A percentile compares a stretch with the other conserved stretches of the same genome.
phyloP scores from a whole-genome alignment of 2,113 vertebrate species.

The Xenopus borealis region DNA sequence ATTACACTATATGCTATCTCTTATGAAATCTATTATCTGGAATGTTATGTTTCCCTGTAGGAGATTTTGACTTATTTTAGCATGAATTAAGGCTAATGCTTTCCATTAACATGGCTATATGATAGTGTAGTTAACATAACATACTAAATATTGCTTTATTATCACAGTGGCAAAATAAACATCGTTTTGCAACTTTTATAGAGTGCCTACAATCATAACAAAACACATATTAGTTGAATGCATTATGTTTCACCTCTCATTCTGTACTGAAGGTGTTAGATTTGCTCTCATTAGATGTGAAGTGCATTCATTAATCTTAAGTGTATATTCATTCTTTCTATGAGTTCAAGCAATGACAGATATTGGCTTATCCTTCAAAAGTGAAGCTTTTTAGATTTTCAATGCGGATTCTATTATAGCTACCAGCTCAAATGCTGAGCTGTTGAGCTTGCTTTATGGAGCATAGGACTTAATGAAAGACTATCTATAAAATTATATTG shows the following conservation, averaged over 20 bases:
- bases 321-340: constrained; percentile 19
- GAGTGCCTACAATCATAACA: too few relatives aligned
- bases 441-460: constrained; percentile 38
- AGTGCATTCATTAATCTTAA: constrained; percentile 20
- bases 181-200: too few relatives aligned
- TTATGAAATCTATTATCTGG: too few relatives aligned
- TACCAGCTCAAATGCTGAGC: constrained; percentile 43
- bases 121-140: too few relatives aligned
- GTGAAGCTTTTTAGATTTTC: constrained; percentile 32
- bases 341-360: constrained; percentile 29
- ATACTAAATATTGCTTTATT: too few relatives aligned
- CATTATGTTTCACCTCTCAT: background rate
- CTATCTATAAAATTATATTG: constrained; percentile 39
- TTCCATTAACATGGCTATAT: too few relatives aligned
- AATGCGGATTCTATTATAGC: constrained; percentile 43
- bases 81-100: too few relatives aligned
- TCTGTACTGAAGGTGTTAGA: constrained; percentile 1
- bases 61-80: too few relatives aligned
- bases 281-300: constrained; percentile 34
- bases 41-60: too few relatives aligned
- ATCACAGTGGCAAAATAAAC: too few relatives aligned
- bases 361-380: constrained; percentile 41
- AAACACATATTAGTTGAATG: too few relatives aligned
- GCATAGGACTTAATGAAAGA: constrained; percentile 32
- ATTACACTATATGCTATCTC: too few relatives aligned